Evolutionary conservation across 2,797 vertebrate genomes (phyloP).

Genomic region (Anableps anableps): DNA sequence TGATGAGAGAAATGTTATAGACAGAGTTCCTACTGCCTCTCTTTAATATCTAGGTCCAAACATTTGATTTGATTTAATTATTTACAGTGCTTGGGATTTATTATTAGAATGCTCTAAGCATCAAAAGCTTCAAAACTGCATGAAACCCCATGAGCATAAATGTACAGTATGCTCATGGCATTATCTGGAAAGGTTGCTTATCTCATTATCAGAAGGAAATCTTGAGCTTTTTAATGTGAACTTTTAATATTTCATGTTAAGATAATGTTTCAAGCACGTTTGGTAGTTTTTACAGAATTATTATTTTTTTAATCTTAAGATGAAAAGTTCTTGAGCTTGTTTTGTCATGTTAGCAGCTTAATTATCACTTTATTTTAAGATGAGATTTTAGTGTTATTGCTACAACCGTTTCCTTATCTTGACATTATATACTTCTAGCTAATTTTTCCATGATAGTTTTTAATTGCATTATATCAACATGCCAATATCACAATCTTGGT

Average conservation of each 20-base stretch:
- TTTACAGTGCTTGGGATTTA: no score
- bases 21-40: not conserved
- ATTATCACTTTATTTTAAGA: not conserved
- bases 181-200: no score
- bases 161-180: no score
- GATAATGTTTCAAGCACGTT: not conserved
- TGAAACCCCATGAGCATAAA: no score
- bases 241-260: not conserved
- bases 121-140: no score
- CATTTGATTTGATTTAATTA: no score
- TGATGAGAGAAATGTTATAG: not conserved
- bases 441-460: not conserved
- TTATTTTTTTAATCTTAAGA: not conserved
- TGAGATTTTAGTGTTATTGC: not conserved
- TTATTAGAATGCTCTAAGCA: no score
- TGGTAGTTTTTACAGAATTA: not conserved
- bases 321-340: not conserved
- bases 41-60: no score
- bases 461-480: not conserved
- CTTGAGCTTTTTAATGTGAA: no score
- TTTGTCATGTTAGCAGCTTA: not conserved
- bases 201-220: no score
- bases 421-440: not conserved
- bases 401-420: not conserved
- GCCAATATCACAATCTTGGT: not conserved